These are phyloP conservation scores for Dendropsophus ebraccatus DNA, from an alignment of 2,113 vertebrate genomes.

Conservation along the genomic window DNA sequence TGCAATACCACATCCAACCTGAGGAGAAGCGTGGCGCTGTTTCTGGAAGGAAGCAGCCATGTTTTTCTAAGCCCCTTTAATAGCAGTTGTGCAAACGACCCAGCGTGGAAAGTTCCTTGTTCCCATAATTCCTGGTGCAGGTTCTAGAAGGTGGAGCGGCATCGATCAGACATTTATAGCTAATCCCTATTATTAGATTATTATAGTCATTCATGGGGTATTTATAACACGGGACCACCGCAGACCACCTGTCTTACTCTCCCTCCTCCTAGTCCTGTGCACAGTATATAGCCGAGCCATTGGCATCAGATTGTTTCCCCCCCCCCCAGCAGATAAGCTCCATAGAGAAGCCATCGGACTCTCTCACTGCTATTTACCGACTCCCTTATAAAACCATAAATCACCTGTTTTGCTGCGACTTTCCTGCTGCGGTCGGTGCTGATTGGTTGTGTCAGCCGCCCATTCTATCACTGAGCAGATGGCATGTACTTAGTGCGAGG, in stretches of 20 bases:
- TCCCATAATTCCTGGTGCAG: no score
- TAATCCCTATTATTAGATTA: no score
- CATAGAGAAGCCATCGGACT: slow-evolving; percentile 63
- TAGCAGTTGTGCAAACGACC: no score
- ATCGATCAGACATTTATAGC: no score
- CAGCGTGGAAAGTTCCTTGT: no score
- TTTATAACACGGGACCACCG: not conserved
- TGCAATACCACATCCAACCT: no score
- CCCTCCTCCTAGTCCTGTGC: not conserved
- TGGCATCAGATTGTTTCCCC: slow-evolving; percentile 4
- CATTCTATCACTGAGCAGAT: slow-evolving; percentile 75
- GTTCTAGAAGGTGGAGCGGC: no score
- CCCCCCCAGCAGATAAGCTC: slow-evolving; percentile 58
- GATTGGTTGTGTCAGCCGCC: slow-evolving; percentile 68
- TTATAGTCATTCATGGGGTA: no score
- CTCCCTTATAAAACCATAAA: slow-evolving; percentile 76
- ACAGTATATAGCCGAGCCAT: not conserved
- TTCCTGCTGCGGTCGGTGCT: slow-evolving; percentile 71
- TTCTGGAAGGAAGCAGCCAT: no score
- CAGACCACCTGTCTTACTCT: not conserved
- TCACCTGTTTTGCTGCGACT: slow-evolving; percentile 73
- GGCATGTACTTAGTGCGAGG: slow-evolving; percentile 75
- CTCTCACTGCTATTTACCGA: slow-evolving; percentile 72
- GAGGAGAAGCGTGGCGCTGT: no score
- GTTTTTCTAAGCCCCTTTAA: no score